Evolutionary conservation across 2,888 invertebrate species (phyloP).

Genomic region (Uloborus plumipes): DNA sequence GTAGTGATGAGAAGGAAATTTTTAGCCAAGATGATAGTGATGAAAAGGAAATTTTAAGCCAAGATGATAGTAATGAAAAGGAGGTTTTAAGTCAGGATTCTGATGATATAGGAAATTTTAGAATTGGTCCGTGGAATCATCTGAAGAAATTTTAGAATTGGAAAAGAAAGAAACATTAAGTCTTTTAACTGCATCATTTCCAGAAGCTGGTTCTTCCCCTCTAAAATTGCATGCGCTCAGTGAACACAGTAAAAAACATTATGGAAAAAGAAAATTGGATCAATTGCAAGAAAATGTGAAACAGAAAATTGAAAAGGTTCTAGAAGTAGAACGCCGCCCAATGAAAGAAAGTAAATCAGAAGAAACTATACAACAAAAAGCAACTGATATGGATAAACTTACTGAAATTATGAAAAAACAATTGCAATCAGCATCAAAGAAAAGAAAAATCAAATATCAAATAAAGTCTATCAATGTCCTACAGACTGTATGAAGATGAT

Average conservation of each 20-base stretch:
- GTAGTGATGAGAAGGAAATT: slow-evolving; percentile 4
- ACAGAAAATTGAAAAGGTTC: slow-evolving; percentile 5
- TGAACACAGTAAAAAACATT: slow-evolving; percentile 13
- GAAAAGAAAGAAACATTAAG: slow-evolving; percentile 9
- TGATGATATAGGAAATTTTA: slow-evolving; percentile 9
- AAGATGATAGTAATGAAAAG: too few species aligned
- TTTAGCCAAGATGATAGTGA: too few species aligned
- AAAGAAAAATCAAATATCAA: neutral
- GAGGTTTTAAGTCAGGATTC: slow-evolving; percentile 4
- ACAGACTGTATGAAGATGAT: too few species aligned
- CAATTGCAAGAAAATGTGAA: slow-evolving; percentile 10
- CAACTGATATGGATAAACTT: slow-evolving; percentile 13
- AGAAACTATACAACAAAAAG: slow-evolving; percentile 15
- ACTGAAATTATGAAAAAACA: slow-evolving; percentile 10
- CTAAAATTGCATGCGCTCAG: slow-evolving; percentile 8
- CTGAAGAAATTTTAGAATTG: slow-evolving; percentile 3
- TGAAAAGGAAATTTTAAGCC: too few species aligned
- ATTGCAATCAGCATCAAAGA: slow-evolving; percentile 7
- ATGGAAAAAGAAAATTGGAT: slow-evolving; percentile 11
- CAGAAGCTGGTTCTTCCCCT: slow-evolving; percentile 5
- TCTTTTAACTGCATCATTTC: slow-evolving; percentile 3
- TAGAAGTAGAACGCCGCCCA: neutral
- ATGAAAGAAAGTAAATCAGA: slow-evolving; percentile 6
- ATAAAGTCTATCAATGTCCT: too few species aligned
- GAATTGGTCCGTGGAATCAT: neutral